phyloP scores from a whole-genome alignment of 2,113 vertebrate species.

The Crotalus horridus region DNA sequence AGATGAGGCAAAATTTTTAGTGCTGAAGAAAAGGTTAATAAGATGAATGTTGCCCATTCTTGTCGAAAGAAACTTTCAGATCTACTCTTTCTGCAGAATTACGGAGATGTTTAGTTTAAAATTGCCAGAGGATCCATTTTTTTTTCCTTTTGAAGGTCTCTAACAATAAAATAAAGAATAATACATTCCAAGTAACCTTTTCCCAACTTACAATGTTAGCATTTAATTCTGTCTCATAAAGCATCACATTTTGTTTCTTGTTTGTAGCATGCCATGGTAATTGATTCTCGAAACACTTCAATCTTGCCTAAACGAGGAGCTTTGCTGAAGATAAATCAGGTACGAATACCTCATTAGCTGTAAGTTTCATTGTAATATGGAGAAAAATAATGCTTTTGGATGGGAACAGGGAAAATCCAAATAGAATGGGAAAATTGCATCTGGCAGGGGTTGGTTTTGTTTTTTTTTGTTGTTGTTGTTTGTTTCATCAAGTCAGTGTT shows the following conservation, averaged over 20 bases:
- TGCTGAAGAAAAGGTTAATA: background rate
- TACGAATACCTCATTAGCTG: slow-evolving; percentile 24
- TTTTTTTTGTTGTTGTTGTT: background rate
- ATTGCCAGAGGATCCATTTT: background rate
- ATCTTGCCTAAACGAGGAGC: slow-evolving; percentile 88
- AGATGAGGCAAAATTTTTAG: background rate
- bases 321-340: slow-evolving; percentile 93
- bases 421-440: background rate
- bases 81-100: background rate
- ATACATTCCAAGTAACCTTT: background rate
- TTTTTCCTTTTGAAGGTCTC: background rate
- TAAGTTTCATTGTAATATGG: background rate
- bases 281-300: slow-evolving; percentile 89
- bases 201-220: background rate
- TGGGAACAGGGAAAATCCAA: background rate
- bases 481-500: background rate
- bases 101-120: background rate
- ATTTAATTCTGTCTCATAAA: background rate
- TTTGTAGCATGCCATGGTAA: slow-evolving; percentile 84
- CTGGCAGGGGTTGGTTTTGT: background rate
- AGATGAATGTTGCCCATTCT: background rate
- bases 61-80: background rate
- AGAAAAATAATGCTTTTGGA: background rate
- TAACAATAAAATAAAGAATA: background rate
- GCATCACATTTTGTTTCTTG: slow-evolving; percentile 16